Base-by-base conservation (phyloP, 2,888 invertebrate genomes). In the Coecobrya sp. region DNA sequence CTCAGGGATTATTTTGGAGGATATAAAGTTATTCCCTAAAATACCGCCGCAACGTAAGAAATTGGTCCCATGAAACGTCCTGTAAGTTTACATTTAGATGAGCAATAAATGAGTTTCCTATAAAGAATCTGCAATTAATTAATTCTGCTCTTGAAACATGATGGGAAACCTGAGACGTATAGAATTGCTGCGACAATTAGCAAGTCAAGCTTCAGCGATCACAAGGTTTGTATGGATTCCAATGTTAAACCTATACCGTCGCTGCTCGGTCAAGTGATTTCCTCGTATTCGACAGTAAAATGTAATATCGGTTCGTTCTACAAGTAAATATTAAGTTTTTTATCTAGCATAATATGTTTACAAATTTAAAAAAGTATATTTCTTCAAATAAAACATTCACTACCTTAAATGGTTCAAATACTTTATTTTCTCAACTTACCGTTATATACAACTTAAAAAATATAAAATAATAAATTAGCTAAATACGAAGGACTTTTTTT, bases 251-350 rank as follows among this genome's bases (percentile, higher is more conserved):
- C 27, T 62, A 52, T 36, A 22, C 68, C 52, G 55, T n/a, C 7
- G 0, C 59, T 52, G 25, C 52, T 52, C 86, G 49, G 65, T 85
- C 11, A 68, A 30, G 30, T 30, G n/a, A 65, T 65, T 65, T 73
- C 82, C 82, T 91, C 86, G 86, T 81, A 86, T 86, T 91, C 91
- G 91, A 68, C 8, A 59, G 11, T 73, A 79, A 62, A 70, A 81
- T 52, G 25, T 65, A 76, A 79, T 27, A 81, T 91, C 91, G 91
- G 91, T 70, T 91, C 91, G 91, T 91, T 91, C 91, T 91, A 27
- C 2, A 90, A 27, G 49, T 5, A 86, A 86, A 70, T 76, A 19
- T 76, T n/a, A n/a, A n/a, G n/a, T 45, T 11, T 13, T n/a, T 5
- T 3, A 13, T 59, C 19, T 19, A 36, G 7, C 2, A 36, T 36